phyloP scores from a whole-genome alignment of 2,888 invertebrate genomes.

The Meta bourneti region DNA sequence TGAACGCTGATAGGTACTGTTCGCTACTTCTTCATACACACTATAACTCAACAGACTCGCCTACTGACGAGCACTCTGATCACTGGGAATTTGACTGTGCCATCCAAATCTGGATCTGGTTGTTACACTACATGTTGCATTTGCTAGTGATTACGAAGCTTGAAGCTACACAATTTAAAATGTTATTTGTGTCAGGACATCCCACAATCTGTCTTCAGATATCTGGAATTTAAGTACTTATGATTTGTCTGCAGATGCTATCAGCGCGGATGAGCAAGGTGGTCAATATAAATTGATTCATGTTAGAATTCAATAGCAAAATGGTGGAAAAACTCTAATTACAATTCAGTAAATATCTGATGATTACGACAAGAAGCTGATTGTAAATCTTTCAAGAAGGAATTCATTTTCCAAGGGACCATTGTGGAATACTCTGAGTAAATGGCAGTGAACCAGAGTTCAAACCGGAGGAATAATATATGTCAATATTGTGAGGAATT shows the following conservation, averaged over 20 bases:
- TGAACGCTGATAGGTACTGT: too few species aligned
- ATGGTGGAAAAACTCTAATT: too few species aligned
- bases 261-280: constrained; percentile 97
- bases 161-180: too few species aligned
- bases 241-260: constrained; percentile 99
- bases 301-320: constrained; percentile 99
- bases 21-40: too few species aligned
- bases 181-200: constrained; percentile 59
- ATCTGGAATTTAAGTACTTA: constrained; percentile 80
- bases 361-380: too few species aligned
- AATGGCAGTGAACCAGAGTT: constrained; percentile 99
- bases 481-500: too few species aligned
- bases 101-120: too few species aligned
- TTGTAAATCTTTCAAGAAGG: constrained; percentile 83
- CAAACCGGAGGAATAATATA: constrained; percentile 99
- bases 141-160: too few species aligned
- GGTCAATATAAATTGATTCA: constrained; percentile 99
- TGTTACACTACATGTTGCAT: too few species aligned
- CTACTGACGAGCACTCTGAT: neutral
- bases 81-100: too few species aligned
- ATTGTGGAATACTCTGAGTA: constrained; percentile 99
- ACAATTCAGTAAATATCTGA: too few species aligned
- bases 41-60: too few species aligned
- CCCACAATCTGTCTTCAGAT: constrained; percentile 76
- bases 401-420: constrained; percentile 99